Base-by-base conservation (phyloP, 2,113 vertebrate species). In the Rhipidura dahli region DNA sequence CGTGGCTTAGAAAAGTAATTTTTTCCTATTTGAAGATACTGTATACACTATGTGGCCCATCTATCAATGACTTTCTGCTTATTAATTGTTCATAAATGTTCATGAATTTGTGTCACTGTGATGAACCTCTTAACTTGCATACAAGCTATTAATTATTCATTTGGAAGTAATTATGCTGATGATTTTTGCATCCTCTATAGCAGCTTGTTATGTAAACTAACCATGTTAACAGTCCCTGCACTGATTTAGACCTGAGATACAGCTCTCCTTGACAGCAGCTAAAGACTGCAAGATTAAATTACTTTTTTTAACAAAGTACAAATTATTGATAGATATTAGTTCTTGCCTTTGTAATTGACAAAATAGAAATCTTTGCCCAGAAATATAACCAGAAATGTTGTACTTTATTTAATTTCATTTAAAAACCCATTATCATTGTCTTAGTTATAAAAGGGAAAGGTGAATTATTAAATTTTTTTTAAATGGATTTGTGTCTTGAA, bases 51-150 rank as follows among this genome's bases (percentile, higher is more conserved):
- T 0, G 3, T 79, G 54, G 60, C 45, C 73, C 59, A 93, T 91
- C 60, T 94, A 82, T 89, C 87, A 87, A 37, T 89, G 83, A 80
- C 45, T 92, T 95, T 85, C 78, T 89, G 56, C 49, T 95, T 96
- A 96, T 96, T 97, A 97, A 97, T 96, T 50, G 72, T 87, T 97
- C 73, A 93, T 97, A 97, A 97, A 97, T 96, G 96, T 94, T 97
- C 90, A 92, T 96, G 95, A 97, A 96, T 96, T 95, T 87, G 37
- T 95, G 87, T 91, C 92, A 91, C 81, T 82, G 90, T 94, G 90
- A 96, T 96, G 94, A 97, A 87, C 87, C 85, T 96, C 84, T 92
- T 94, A 89, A 87, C 83, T 96, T 2, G 39, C 94, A 84, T 70
- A 80, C 72, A 94, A 93, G 42, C 69, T 78, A 94, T 97, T 96